These are phyloP conservation scores for Platycheirus albimanus DNA, from an alignment of 2,888 invertebrate genomes.

Conservation along the genomic window DNA sequence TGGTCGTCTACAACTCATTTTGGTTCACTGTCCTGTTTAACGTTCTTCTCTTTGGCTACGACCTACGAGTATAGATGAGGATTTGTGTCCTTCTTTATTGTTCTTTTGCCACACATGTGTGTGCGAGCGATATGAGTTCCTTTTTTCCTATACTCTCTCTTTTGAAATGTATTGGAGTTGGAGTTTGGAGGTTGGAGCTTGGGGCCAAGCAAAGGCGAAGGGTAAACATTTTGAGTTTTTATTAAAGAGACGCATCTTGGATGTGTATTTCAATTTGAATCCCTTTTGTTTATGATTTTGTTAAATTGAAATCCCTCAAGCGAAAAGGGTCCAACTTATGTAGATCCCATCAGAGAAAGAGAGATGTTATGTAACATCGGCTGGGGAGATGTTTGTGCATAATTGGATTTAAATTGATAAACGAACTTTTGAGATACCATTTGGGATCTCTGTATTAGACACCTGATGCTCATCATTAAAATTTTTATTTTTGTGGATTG, in stretches of 20 bases:
- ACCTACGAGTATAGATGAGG: conserved; percentile 48
- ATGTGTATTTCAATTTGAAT: conserved; percentile 65
- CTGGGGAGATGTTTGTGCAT: background rate
- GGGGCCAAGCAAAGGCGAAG: too few species aligned
- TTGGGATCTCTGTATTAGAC: conserved; percentile 44
- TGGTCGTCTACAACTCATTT: conserved; percentile 40
- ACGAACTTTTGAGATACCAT: conserved; percentile 35
- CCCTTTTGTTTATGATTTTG: conserved; percentile 71
- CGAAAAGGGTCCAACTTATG: conserved; percentile 45
- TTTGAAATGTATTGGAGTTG: too few species aligned
- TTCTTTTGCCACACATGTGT: background rate
- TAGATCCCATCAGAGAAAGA: background rate
- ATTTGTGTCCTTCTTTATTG: conserved; percentile 9
- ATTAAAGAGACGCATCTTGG: conserved; percentile 52
- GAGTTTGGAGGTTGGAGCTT: too few species aligned
- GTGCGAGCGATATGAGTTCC: background rate
- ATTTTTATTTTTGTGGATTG: background rate
- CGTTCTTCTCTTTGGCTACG: conserved; percentile 31
- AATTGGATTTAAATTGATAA: conserved; percentile 57
- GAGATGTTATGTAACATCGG: background rate
- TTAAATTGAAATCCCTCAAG: conserved; percentile 63
- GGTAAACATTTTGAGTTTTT: conserved; percentile 21
- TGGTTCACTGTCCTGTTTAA: conserved; percentile 70
- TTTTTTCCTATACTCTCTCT: background rate
- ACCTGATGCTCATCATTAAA: conserved; percentile 54